These are phyloP conservation scores for Drosophila eugracilis DNA, from an alignment of 1,140 invertebrate species.

Conservation along the genomic window DNA sequence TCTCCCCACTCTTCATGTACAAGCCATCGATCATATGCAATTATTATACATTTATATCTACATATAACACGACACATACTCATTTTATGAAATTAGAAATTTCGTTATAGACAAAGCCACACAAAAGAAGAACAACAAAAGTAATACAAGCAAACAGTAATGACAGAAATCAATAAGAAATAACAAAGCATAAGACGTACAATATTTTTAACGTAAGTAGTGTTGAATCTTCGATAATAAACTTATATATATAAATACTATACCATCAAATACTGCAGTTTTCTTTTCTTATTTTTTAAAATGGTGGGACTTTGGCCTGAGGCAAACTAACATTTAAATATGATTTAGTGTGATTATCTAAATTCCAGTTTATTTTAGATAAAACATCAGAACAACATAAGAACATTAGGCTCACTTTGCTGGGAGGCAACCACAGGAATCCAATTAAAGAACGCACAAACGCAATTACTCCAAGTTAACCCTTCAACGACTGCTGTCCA, in stretches of 20 bases:
- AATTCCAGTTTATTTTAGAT: too few species aligned
- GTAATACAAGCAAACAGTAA: conserved; percentile 25
- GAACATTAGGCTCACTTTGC: not conserved
- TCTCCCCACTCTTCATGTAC: conserved; percentile 63
- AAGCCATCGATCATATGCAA: conserved; percentile 74
- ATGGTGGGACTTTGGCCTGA: too few species aligned
- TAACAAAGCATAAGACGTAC: conserved; percentile 71
- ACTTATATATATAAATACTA: conserved; percentile 40
- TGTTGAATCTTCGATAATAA: conserved; percentile 81
- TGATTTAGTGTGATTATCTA: too few species aligned
- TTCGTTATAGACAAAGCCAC: conserved; percentile 53
- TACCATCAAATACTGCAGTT: conserved; percentile 12
- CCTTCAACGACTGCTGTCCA: conserved; percentile 23
- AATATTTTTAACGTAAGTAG: conserved; percentile 81
- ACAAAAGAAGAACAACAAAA: conserved; percentile 12
- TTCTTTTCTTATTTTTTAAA: not conserved
- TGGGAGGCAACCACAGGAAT: conserved; percentile 18
- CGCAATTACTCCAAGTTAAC: conserved; percentile 14
- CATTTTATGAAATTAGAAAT: conserved; percentile 76
- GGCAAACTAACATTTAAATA: too few species aligned
- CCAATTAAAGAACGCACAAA: conserved; percentile 34
- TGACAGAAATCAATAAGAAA: conserved; percentile 57
- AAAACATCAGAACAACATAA: too few species aligned
- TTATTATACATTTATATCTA: conserved; percentile 72
- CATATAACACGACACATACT: conserved; percentile 58